Evolutionary conservation across 2,888 invertebrate species (phyloP), one percentile per base, ranked within the genome.

Genomic region (Papilio gigon): DNA sequence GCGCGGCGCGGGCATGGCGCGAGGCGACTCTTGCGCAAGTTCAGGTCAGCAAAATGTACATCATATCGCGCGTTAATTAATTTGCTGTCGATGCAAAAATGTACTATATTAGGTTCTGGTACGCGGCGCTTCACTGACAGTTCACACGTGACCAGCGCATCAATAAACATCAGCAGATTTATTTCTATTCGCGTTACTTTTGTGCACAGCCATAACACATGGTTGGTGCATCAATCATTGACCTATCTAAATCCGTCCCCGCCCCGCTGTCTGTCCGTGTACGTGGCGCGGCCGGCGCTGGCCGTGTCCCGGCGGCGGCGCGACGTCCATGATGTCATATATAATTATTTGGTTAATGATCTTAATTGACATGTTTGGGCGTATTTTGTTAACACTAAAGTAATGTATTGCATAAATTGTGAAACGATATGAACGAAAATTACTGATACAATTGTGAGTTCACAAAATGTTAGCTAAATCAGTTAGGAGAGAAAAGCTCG

Each of bases 401-500:
- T 47, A 22, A 22, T 22, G 11, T 44, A 44, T 20, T 44, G 22
- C 5, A 22, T 17, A n/a, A 22, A 22, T 8, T 44, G 9, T 20
- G 17, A n/a, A n/a, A n/a, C n/a, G n/a, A n/a, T n/a, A 42, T 20
- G 9, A 2, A 11, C 44, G n/a, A n/a, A 44, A 44, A 20, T 20
- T 44, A 44, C 2, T 8, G 20, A 17, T 2, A 44, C 4, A 0
- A 20, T 44, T 44, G 20, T 44, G 12, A 6, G 1, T 44, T 20
- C 8, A 17, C n/a, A 30, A 30, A 9, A 17, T 4, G 30, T 56
- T 3, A 56, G 9, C 9, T 30, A 8, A 8, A 17, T 30, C n/a
- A 6, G 30, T 30, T 25, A 59, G 20, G 44, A 60, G 35, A 60
- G 50, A 27, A 25, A 47, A 59, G 35, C 25, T 59, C 58, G 25